Conservation (phyloP, 2,888 invertebrate species). For the Stenurella melanura region DNA sequence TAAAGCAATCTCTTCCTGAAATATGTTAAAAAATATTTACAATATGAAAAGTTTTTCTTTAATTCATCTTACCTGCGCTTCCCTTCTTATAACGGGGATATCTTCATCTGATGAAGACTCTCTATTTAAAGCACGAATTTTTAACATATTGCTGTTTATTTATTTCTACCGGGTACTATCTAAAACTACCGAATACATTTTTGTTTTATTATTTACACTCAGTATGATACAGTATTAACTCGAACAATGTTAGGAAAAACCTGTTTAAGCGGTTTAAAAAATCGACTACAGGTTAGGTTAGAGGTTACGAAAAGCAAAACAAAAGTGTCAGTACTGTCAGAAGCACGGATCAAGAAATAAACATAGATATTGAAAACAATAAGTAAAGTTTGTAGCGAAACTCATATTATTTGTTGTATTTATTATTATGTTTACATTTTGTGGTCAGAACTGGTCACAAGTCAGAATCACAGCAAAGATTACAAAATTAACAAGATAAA, state of each 20-base stretch:
- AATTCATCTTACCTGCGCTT: slow-evolving; percentile 75
- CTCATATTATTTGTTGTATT: too few relatives aligned
- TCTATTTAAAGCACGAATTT: slow-evolving; percentile 78
- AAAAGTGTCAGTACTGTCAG: slow-evolving; percentile 51
- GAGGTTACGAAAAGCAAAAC: background rate
- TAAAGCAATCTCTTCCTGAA: slow-evolving; percentile 85
- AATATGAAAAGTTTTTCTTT: background rate
- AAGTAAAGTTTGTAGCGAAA: too few relatives aligned
- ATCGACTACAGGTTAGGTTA: background rate
- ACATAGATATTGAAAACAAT: too few relatives aligned
- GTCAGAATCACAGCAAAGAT: too few relatives aligned
- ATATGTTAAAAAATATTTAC: slow-evolving; percentile 30
- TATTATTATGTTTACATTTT: too few relatives aligned
- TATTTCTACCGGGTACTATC: too few relatives aligned
- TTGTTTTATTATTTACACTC: background rate
- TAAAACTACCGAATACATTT: too few relatives aligned
- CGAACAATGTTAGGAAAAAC: background rate
- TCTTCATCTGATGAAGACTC: slow-evolving; percentile 75
- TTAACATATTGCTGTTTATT: slow-evolving; percentile 66
- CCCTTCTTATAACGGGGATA: slow-evolving; percentile 76
- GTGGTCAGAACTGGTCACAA: too few relatives aligned
- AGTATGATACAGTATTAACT: background rate
- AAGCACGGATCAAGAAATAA: too few relatives aligned
- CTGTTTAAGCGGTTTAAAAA: background rate
- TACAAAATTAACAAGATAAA: too few relatives aligned